Evolutionary conservation across 2,113 vertebrate species (phyloP).

Genomic region (Panthera leo): DNA sequence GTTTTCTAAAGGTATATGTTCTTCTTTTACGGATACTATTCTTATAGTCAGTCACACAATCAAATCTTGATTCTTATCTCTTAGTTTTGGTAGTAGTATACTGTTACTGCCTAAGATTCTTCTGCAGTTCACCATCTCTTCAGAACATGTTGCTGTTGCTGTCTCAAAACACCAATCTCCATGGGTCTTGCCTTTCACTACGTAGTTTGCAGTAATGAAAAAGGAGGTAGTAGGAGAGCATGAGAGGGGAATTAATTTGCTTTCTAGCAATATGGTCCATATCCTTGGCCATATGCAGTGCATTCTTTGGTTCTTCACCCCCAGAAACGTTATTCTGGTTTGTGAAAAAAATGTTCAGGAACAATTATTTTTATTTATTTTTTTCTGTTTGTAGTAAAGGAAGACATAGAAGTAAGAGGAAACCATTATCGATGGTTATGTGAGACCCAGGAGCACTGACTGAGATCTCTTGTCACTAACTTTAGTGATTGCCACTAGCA

Average conservation of each 20-base stretch:
- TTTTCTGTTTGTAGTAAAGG: background rate
- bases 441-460: background rate
- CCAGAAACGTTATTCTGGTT: background rate
- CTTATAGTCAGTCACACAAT: background rate
- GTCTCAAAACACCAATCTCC: background rate
- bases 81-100: background rate
- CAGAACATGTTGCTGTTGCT: background rate
- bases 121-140: background rate
- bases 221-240: background rate
- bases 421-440: background rate
- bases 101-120: background rate
- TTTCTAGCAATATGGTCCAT: background rate
- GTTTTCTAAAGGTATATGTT: background rate
- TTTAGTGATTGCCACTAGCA: background rate
- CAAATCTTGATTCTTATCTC: background rate
- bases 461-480: background rate
- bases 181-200: background rate
- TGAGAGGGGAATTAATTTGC: background rate
- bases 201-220: background rate
- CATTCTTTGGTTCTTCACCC: background rate
- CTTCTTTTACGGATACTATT: background rate
- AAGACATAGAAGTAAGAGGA: background rate
- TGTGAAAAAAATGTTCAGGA: background rate
- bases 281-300: background rate
- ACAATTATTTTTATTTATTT: background rate